phyloP scores from a whole-genome alignment of 2,113 vertebrate species.

The Naja naja region DNA sequence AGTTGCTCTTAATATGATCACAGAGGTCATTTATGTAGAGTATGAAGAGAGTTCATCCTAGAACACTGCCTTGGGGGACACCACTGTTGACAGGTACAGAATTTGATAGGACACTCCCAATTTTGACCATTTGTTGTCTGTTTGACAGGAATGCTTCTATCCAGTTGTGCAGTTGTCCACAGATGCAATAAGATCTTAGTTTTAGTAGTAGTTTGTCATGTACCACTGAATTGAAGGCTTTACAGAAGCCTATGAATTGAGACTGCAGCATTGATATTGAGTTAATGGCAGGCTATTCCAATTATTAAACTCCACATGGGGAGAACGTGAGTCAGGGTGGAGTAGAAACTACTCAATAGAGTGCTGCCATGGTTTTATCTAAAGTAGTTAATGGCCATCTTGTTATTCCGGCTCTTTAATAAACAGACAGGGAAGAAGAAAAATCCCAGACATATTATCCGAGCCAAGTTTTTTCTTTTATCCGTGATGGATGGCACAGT shows the following conservation, averaged over 20 bases:
- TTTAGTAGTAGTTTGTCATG: no score
- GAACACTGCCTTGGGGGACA: no score
- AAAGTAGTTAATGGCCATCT: neutral
- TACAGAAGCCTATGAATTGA: neutral
- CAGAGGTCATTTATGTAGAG: no score
- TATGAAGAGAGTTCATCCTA: no score
- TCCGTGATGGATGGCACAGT: slow-evolving; percentile 7
- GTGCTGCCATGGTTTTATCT: neutral
- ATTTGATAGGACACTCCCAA: no score
- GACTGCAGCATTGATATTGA: neutral
- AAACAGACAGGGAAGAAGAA: neutral
- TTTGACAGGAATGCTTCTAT: no score
- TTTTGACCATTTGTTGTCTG: no score
- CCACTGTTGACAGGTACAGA: no score
- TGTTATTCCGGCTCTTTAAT: neutral
- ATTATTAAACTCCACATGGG: neutral
- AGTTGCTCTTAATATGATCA: no score
- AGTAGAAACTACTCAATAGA: neutral
- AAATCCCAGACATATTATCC: neutral
- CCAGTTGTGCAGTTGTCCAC: no score
- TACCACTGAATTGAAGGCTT: no score
- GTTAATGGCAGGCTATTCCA: neutral
- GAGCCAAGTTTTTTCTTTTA: slow-evolving; percentile 9
- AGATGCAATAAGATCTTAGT: no score
- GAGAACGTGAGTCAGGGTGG: neutral